Percentiles rank a stretch among this genome's conserved stretches.
These are phyloP conservation scores for Ophion ellenae DNA, from an alignment of 2,888 invertebrate species.

Conservation along the genomic window DNA sequence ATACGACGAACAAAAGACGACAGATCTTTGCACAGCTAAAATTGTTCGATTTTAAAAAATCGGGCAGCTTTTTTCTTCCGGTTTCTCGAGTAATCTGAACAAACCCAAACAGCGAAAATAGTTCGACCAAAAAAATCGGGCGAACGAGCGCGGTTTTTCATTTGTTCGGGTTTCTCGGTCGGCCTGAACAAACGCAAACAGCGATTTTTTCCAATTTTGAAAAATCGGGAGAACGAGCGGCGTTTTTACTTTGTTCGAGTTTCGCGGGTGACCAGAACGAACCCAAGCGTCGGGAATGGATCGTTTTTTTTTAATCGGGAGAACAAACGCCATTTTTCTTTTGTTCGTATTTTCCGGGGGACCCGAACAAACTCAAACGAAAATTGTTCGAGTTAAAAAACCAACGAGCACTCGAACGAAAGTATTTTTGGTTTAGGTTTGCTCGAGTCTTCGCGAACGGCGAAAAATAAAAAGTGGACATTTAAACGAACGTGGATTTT, in stretches of 20 bases:
- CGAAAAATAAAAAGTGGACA: neutral
- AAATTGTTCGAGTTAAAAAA: neutral
- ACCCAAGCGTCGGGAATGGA: too few species aligned
- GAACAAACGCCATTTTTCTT: neutral
- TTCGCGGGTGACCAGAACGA: too few species aligned
- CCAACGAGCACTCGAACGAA: neutral
- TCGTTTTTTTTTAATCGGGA: too few species aligned
- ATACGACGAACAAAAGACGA: neutral
- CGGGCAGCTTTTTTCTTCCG: neutral
- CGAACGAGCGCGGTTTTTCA: too few species aligned
- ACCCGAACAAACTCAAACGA: too few species aligned
- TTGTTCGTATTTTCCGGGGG: neutral
- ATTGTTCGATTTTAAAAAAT: neutral
- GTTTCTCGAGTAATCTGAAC: neutral
- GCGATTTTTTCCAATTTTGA: too few species aligned
- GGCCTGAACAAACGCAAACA: too few species aligned
- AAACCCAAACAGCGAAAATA: too few species aligned
- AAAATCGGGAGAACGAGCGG: too few species aligned
- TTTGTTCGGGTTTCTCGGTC: too few species aligned
- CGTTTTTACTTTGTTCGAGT: too few species aligned
- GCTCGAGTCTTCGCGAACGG: neutral
- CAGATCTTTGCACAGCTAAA: neutral
- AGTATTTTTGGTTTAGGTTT: neutral
- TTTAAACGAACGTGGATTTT: neutral
- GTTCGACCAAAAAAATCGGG: too few species aligned